A percentile compares a stretch with the other conserved stretches of the same genome.
Evolutionary conservation across 2,888 invertebrate genomes (phyloP).

Genomic region (Tromatobia lineatoria): DNA sequence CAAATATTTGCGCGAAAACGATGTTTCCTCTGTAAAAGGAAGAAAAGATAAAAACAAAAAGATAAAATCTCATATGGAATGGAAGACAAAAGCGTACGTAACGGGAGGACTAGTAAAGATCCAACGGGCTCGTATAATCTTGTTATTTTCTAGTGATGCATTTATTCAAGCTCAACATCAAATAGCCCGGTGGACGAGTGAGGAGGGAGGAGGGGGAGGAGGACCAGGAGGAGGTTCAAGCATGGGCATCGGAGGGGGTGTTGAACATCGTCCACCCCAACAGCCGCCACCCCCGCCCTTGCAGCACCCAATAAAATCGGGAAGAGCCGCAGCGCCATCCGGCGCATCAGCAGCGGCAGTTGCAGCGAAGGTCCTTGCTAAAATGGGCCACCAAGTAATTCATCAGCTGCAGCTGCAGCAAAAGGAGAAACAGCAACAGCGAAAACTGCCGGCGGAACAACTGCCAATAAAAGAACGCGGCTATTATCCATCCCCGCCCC

Average conservation of each 20-base stretch:
- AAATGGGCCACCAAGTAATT: constrained; percentile 35
- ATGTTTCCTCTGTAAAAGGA: too few relatives aligned
- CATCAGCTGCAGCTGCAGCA: constrained; percentile 56
- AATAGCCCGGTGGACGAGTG: constrained; percentile 98
- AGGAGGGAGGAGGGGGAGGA: constrained; percentile 86
- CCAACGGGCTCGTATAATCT: constrained; percentile 82
- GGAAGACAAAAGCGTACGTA: constrained; percentile 15
- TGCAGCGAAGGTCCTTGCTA: constrained; percentile 88
- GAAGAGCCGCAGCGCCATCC: constrained; percentile 74
- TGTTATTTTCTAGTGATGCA: constrained; percentile 98
- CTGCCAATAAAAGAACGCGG: constrained; percentile 80
- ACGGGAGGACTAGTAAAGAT: constrained; percentile 55
- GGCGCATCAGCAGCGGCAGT: constrained; percentile 82
- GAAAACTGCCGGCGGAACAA: constrained; percentile 77
- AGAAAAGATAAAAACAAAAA: neutral
- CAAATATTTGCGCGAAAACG: too few relatives aligned
- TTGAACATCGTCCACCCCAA: constrained; percentile 83
- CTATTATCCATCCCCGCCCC: constrained; percentile 81
- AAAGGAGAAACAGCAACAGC: constrained; percentile 46
- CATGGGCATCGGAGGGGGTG: constrained; percentile 50
- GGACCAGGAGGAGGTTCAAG: constrained; percentile 44
- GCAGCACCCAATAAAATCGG: constrained; percentile 18
- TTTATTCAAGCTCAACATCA: constrained; percentile 99
- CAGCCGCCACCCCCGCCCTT: constrained; percentile 86
- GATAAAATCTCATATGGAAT: neutral